These are phyloP conservation scores for Tipula unca DNA, from an alignment of 2,888 invertebrate genomes.

Conservation along the genomic window DNA sequence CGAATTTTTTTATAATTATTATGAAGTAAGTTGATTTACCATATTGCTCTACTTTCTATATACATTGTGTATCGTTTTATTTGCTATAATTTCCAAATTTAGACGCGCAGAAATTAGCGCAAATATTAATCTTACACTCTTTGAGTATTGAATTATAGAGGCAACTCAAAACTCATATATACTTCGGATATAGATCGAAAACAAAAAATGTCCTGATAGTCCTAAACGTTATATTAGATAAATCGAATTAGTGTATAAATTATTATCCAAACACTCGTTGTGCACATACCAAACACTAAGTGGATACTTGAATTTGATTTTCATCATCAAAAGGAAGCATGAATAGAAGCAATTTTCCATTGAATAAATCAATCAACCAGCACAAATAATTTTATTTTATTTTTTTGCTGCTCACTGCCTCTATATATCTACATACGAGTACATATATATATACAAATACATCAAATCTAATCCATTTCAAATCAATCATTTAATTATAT, in stretches of 20 bases:
- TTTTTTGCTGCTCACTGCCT: background rate
- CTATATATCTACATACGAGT: background rate
- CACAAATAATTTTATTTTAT: background rate
- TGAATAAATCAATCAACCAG: background rate
- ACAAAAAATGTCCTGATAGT: background rate
- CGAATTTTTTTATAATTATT: background rate
- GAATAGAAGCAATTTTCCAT: background rate
- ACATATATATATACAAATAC: background rate
- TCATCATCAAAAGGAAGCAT: background rate
- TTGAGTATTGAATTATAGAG: background rate
- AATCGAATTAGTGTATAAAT: background rate
- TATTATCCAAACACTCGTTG: background rate
- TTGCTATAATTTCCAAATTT: too few relatives aligned
- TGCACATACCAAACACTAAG: background rate
- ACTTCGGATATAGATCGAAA: background rate
- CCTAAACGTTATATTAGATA: background rate
- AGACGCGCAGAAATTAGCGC: too few relatives aligned
- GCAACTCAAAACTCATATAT: background rate
- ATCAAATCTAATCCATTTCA: background rate
- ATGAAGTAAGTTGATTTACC: background rate
- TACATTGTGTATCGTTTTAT: too few relatives aligned
- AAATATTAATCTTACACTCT: background rate
- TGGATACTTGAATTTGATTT: background rate
- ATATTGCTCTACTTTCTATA: background rate
- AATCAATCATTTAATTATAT: constrained; percentile 14